Evolutionary conservation across 2,113 vertebrate genomes (phyloP).

Genomic region (Spermophilus dauricus): DNA sequence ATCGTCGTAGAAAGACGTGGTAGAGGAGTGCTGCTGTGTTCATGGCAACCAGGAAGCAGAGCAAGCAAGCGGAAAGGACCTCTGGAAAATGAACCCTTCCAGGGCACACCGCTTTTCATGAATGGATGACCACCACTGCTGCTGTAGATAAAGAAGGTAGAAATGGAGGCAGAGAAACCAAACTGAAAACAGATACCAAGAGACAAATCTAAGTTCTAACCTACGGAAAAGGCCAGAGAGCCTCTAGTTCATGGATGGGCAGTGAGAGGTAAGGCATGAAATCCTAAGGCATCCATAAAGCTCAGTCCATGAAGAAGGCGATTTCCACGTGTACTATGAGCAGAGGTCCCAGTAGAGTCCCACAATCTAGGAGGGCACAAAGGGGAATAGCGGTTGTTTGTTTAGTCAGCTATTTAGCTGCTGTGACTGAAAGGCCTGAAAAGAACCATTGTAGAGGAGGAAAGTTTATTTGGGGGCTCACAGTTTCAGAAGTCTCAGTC

Average conservation of each 20-base stretch:
- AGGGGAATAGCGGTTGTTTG: neutral
- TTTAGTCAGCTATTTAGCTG: too few relatives aligned
- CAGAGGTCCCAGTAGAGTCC: neutral
- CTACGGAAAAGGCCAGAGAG: neutral
- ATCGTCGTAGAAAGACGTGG: too few relatives aligned
- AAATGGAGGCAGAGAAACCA: neutral
- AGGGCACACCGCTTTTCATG: neutral
- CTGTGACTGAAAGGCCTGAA: too few relatives aligned
- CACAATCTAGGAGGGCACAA: neutral
- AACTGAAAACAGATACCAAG: neutral
- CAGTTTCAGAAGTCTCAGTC: too few relatives aligned
- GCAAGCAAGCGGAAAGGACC: too few relatives aligned
- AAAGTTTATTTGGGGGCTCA: too few relatives aligned
- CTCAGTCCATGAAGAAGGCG: neutral
- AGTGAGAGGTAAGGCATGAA: neutral
- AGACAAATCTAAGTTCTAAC: neutral
- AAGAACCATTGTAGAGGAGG: too few relatives aligned
- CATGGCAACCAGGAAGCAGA: too few relatives aligned
- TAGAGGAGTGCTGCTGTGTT: too few relatives aligned
- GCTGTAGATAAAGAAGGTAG: neutral
- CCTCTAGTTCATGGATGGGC: neutral
- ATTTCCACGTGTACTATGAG: neutral
- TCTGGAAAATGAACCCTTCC: too few relatives aligned
- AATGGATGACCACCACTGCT: neutral
- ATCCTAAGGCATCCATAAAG: neutral